Conservation (phyloP, 2,888 invertebrate species). For the Seira sanloemensis region DNA sequence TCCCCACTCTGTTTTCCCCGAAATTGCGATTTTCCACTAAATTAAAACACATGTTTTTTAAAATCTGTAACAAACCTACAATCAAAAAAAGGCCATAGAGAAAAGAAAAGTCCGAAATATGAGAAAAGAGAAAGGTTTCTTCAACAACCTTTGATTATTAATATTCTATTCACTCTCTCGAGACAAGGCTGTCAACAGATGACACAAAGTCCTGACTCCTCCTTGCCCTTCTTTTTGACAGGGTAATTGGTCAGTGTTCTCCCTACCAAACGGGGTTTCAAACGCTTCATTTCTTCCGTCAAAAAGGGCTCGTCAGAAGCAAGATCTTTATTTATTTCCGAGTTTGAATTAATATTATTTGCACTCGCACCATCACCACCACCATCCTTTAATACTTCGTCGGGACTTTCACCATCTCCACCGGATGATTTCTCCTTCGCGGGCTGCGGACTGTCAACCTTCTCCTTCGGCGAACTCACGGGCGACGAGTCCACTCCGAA, state of each 20-base stretch:
- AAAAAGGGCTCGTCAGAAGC: conserved; percentile 57
- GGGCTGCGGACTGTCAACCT: conserved; percentile 28
- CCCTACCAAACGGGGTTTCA: conserved; percentile 81
- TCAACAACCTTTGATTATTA: no score
- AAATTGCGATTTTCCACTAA: no score
- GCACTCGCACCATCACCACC: conserved; percentile 53
- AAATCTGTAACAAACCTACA: no score
- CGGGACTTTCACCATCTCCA: conserved; percentile 30
- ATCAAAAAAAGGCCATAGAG: no score
- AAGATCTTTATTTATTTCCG: conserved; percentile 55
- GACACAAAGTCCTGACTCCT: conserved; percentile 90
- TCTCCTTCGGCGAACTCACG: conserved; percentile 33
- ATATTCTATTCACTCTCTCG: conserved; percentile 31
- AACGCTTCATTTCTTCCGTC: conserved; percentile 74
- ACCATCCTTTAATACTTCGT: conserved; percentile 52
- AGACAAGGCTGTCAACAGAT: conserved; percentile 76
- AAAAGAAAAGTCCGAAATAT: no score
- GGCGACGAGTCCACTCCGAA: conserved; percentile 43
- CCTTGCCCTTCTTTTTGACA: conserved; percentile 84
- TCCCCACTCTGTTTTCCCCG: no score
- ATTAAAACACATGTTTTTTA: background rate
- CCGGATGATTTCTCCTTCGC: background rate
- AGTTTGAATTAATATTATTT: conserved; percentile 48
- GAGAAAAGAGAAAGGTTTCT: no score
- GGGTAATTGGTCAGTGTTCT: conserved; percentile 84